Percentiles rank a stretch among this genome's conserved stretches.
phyloP scores from a whole-genome alignment of 2,113 vertebrate species.

The Benitochromis conjunctus region DNA sequence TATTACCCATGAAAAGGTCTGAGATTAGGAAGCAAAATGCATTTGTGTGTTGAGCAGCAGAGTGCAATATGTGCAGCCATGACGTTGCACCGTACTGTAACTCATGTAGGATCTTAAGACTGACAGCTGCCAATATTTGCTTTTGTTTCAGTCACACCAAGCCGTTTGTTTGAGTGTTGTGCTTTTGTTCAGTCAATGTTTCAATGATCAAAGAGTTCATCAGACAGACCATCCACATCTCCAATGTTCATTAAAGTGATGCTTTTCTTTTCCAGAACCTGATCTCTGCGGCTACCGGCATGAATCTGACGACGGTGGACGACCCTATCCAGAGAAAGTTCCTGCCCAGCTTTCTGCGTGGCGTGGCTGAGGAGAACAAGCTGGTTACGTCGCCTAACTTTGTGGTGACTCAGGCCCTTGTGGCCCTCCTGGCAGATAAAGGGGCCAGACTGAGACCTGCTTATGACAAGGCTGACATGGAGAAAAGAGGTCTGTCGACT shows the following conservation, averaged over 20 bases:
- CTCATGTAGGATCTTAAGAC: not conserved
- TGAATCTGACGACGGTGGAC: conserved; percentile 94
- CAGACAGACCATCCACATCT: not conserved
- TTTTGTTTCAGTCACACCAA: not conserved
- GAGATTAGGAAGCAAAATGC: not conserved
- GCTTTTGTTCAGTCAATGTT: not conserved
- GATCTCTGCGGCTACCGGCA: conserved; percentile 95
- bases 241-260: not conserved
- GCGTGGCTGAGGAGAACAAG: conserved; percentile 95
- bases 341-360: conserved; percentile 91
- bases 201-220: not conserved
- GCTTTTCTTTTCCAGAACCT: conserved; percentile 78
- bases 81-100: not conserved
- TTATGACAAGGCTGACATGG: conserved; percentile 90
- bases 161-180: too few relatives aligned
- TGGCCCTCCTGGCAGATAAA: conserved; percentile 93
- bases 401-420: conserved; percentile 95
- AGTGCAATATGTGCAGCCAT: not conserved
- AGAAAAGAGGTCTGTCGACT: conserved; percentile 86
- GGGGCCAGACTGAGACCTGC: conserved; percentile 88
- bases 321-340: conserved; percentile 96
- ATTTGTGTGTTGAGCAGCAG: not conserved
- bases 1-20: not conserved
- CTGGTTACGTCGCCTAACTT: conserved; percentile 96
- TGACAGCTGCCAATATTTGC: not conserved